Evolutionary conservation across 1,140 invertebrate genomes (phyloP).

Genomic region (Telenomus remus): DNA sequence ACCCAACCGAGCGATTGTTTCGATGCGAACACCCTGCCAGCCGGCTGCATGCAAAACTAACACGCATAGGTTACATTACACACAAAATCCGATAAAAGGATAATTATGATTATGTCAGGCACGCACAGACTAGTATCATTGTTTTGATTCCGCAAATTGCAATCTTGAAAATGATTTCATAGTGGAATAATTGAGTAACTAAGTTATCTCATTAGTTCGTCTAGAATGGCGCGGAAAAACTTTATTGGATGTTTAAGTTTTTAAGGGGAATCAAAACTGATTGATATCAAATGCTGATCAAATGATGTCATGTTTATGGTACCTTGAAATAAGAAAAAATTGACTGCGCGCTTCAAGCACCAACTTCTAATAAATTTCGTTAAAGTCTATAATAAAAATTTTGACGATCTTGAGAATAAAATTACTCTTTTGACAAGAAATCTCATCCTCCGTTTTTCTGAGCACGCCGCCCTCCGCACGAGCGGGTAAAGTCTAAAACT

Average conservation of each 20-base stretch:
- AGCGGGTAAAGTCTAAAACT: slow-evolving; percentile 44
- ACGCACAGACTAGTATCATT: slow-evolving; percentile 36
- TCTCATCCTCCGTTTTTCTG: slow-evolving; percentile 18
- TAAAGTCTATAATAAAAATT: slow-evolving; percentile 1
- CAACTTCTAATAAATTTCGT: slow-evolving; percentile 7
- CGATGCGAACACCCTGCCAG: slow-evolving; percentile 20
- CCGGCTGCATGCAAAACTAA: slow-evolving; percentile 40
- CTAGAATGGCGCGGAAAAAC: no score
- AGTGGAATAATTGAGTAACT: no score
- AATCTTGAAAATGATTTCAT: not conserved
- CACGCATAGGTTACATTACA: slow-evolving; percentile 44
- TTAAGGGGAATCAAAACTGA: no score
- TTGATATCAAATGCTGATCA: no score
- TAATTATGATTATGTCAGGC: slow-evolving; percentile 65
- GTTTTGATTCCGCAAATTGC: slow-evolving; percentile 31
- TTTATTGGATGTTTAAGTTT: no score
- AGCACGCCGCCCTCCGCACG: slow-evolving; percentile 22
- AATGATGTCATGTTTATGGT: no score
- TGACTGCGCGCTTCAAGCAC: no score
- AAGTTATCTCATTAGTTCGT: no score
- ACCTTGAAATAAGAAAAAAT: no score
- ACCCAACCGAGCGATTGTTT: slow-evolving; percentile 20
- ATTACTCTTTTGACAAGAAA: slow-evolving; percentile 43
- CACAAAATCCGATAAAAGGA: slow-evolving; percentile 59
- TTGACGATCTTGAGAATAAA: slow-evolving; percentile 34